These are phyloP conservation scores for Manacus vitellinus DNA, from an alignment of 2,113 vertebrate species.

Conservation along the genomic window DNA sequence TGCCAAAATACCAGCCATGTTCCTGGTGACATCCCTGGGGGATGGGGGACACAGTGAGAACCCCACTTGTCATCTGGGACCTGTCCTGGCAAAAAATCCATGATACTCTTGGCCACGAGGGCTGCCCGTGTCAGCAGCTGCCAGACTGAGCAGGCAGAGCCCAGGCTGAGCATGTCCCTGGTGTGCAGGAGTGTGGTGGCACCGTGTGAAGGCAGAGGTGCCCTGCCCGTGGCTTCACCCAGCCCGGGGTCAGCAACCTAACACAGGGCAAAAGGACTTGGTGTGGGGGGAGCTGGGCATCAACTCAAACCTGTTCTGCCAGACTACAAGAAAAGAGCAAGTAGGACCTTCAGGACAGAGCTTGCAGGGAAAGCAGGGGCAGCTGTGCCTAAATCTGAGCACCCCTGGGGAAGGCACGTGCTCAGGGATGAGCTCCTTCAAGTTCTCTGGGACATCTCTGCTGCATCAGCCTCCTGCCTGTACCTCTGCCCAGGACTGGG, in stretches of 20 bases:
- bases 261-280: too few relatives aligned
- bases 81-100: not conserved
- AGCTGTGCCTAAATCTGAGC: not conserved
- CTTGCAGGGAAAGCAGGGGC: not conserved
- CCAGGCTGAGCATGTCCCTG: not conserved
- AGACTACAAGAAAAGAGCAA: rapidly evolving
- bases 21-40: not conserved
- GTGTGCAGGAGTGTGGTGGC: not conserved
- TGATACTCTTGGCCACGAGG: rapidly evolving
- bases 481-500: rapidly evolving
- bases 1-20: not conserved
- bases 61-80: rapidly evolving
- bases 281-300: not conserved
- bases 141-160: not conserved
- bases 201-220: not conserved
- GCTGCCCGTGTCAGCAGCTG: not conserved
- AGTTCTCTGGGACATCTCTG: not conserved
- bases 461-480: not conserved
- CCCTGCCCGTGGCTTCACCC: not conserved
- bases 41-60: not conserved
- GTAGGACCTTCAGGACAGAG: not conserved
- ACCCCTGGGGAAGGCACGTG: rapidly evolving
- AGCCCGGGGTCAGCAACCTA: not conserved
- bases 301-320: not conserved
- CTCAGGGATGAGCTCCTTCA: not conserved